Percentiles rank a stretch among this genome's conserved stretches.
Conservation (phyloP, 2,797 vertebrate species). For the Chromobotia macracanthus region DNA sequence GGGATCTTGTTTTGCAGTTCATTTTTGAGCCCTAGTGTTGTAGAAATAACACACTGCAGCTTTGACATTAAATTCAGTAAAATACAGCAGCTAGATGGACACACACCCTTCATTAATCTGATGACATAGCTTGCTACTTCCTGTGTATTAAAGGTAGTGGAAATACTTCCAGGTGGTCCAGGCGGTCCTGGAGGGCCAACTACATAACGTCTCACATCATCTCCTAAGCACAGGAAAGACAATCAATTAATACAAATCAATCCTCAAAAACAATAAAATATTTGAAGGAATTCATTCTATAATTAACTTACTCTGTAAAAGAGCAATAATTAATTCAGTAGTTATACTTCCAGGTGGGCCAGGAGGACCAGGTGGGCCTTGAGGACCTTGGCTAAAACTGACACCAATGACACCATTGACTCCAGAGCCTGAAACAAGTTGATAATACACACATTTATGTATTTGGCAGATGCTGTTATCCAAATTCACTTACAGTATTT, state of each 20-base stretch:
- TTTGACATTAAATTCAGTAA: background rate
- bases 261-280: constrained; percentile 5
- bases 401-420: constrained; percentile 63
- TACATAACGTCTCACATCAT: constrained; percentile 87
- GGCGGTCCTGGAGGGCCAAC: constrained; percentile 80
- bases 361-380: constrained; percentile 74
- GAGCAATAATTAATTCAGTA: constrained; percentile 73
- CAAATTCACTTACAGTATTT: no score
- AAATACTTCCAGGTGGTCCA: constrained; percentile 78
- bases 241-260: background rate
- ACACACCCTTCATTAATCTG: constrained; percentile 85
- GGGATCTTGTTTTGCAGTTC: no score
- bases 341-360: constrained; percentile 76
- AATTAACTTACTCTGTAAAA: constrained; percentile 86
- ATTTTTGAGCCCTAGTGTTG: no score
- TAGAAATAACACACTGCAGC: background rate
- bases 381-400: constrained; percentile 44
- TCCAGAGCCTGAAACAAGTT: constrained; percentile 69
- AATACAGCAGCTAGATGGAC: background rate
- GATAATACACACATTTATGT: background rate
- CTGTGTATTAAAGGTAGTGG: constrained; percentile 76
- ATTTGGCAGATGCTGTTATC: background rate
- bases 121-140: constrained; percentile 85
- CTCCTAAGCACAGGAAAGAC: constrained; percentile 72
- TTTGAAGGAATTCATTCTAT: background rate